These are phyloP conservation scores for Dilophus febrilis DNA, from an alignment of 2,888 invertebrate species.

Conservation along the genomic window DNA sequence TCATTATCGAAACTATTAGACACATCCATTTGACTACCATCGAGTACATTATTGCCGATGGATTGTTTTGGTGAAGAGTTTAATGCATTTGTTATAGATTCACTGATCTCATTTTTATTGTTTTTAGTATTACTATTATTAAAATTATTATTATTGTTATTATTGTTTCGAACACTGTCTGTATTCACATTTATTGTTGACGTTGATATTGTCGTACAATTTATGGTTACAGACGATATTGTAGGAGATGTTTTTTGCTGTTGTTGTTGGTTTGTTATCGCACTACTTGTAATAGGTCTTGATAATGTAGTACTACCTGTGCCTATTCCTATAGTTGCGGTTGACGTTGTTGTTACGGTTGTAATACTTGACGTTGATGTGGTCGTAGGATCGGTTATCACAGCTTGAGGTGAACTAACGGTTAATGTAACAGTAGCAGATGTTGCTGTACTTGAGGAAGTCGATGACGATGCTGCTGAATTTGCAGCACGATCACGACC, in stretches of 20 bases:
- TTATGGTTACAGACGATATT: no score
- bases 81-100: conserved; percentile 7
- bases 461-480: conserved; percentile 13
- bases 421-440: conserved; percentile 9
- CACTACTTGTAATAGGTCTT: conserved; percentile 6
- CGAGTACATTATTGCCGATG: neutral
- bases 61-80: neutral
- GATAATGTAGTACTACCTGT: conserved; percentile 4
- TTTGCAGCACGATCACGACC: conserved; percentile 18
- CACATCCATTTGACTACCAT: neutral
- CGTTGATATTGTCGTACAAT: conserved; percentile 11
- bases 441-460: conserved; percentile 17
- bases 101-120: neutral
- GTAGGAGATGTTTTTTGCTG: conserved; percentile 7
- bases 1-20: no score
- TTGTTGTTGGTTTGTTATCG: conserved; percentile 13
- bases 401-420: conserved; percentile 2
- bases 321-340: conserved; percentile 5
- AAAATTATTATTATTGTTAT: neutral
- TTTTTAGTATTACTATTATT: neutral
- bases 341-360: conserved; percentile 8
- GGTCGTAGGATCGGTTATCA: conserved; percentile 9
- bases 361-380: conserved; percentile 13
- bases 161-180: neutral
- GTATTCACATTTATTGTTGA: conserved; percentile 7